Base-by-base conservation (phyloP, 2,797 vertebrate genomes). In the Gadopsis bispinosus region DNA sequence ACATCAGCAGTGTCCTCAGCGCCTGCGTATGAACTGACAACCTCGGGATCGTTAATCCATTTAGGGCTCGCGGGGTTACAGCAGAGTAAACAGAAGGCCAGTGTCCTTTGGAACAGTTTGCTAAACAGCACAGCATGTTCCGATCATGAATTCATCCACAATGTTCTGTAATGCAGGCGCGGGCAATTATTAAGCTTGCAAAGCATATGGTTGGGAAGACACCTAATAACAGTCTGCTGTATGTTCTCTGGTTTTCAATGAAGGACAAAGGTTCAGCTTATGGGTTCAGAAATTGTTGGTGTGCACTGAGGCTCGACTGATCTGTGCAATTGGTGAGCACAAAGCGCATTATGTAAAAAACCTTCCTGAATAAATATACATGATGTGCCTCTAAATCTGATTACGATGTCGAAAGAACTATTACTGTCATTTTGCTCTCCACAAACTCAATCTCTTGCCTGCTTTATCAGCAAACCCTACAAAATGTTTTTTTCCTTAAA, bases 31-130 rank as follows among this genome's bases (percentile, higher is more conserved):
- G 78, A 91, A 92, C 92, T 90, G 89, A 87, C 91, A 92, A 90
- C 88, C 88, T 80, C 61, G 0, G 76, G 69, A 91, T 90, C 88
- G 88, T 94, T 93, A 93, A 94, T 94, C 91, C 89, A 84, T 91
- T 94, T 84, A 92, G 83, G 75, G 75, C 86, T 85, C 11, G 31
- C 84, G 80, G 86, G 75, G 77, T 69, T 85, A 68, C 84, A 76
- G 88, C 79, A 72, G 85, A 86, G 86, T 86, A 89, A 92, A 93
- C 89, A 93, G 81, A 90, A 82, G 84, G 87, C 86, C 69, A 7
- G 37, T 75, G 87, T 93, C 89, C 88, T 91, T 89, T 91, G 54
- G 77, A 89, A 77, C 62, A 64, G 81, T 84, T 89, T 84, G 73
- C 81, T 77, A 86, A 93, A 92, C 84, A 90, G 77, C 63, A 33